These are phyloP conservation scores for Sceloporus undulatus DNA, from an alignment of 2,113 vertebrate genomes.

Conservation along the genomic window DNA sequence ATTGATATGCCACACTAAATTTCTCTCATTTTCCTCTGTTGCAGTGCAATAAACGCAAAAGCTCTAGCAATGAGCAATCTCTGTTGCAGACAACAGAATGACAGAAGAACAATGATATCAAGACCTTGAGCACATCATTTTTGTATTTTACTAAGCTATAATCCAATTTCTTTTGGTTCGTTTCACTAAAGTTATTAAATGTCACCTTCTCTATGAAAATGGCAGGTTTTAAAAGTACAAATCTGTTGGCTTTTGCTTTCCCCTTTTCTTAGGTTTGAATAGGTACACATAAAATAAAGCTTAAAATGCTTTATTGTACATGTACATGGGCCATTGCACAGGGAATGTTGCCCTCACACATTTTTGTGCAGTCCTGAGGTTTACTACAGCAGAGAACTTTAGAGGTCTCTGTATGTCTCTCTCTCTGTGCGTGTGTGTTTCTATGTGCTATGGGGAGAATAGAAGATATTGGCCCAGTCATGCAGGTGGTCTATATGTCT, in stretches of 20 bases:
- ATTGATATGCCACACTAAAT: constrained; percentile 1
- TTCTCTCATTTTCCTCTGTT: constrained; percentile 26
- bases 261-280: constrained; percentile 32
- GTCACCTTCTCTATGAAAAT: constrained; percentile 37
- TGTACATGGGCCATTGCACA: constrained; percentile 27
- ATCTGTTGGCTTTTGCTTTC: constrained; percentile 43
- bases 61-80: constrained; percentile 29
- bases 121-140: constrained; percentile 43
- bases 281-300: constrained; percentile 24
- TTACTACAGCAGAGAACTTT: neutral
- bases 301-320: constrained; percentile 37
- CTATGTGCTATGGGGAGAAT: neutral
- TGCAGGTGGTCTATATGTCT: neutral
- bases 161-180: constrained; percentile 49
- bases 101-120: constrained; percentile 38
- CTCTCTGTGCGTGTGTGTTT: neutral
- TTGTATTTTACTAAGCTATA: constrained; percentile 53
- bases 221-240: constrained; percentile 50
- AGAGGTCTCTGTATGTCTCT: neutral
- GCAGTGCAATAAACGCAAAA: constrained; percentile 41
- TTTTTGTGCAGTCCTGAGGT: neutral
- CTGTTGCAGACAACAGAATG: constrained; percentile 4
- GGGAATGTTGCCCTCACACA: neutral
- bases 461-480: neutral
- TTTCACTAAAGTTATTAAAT: constrained; percentile 64